Evolutionary conservation across 2,113 vertebrate species (phyloP), one percentile per base, ranked within the genome.

Genomic region (Prietella phreatophila): DNA sequence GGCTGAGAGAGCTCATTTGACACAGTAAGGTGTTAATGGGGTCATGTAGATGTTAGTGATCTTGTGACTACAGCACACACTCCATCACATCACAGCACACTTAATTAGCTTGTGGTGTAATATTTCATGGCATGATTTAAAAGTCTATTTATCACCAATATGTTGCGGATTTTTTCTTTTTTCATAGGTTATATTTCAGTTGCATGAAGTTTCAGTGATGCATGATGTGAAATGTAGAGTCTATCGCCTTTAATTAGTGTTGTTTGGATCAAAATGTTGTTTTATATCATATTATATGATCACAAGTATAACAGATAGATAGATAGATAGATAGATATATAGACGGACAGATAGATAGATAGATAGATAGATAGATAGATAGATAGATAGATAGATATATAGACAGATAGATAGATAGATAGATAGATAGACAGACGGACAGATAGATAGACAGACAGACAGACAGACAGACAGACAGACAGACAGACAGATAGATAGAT

Each of bases 61-160:
- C 33, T 61, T 5, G 2, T 81, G 55, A 61, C 2, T 82, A n/a
- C 56, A 61, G 36, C n/a, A 2, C 13, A 82, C 80, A 82, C 33
- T 82, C 50, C 56, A 82, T 67, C 82, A 63, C 36, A 83, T 83
- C 60, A 42, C n/a, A 81, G 33, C 50, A 56, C 36, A 83, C 56
- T 63, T 25, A 27, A 42, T 83, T 61, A 42, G 33, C 58, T 83
- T 42, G 82, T 67, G 39, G 82, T 84, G 39, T 65, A 50, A 83
- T 47, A n/a, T 65, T 83, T 4, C 60, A 65, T 82, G 80, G 39
- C 33, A 20, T 39, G 33, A 42, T 82, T 82, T 82, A 82, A 27
- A 81, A 58, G 55, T 15, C 30, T 58, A 56, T 58, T 81, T 81
- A n/a, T 63, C 58, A 47, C 22, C 33, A 63, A 27, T 2, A 63